A percentile compares a stretch with the other conserved stretches of the same genome.
Conservation (phyloP, 2,888 invertebrate species). For the Trachelus troglodyta region DNA sequence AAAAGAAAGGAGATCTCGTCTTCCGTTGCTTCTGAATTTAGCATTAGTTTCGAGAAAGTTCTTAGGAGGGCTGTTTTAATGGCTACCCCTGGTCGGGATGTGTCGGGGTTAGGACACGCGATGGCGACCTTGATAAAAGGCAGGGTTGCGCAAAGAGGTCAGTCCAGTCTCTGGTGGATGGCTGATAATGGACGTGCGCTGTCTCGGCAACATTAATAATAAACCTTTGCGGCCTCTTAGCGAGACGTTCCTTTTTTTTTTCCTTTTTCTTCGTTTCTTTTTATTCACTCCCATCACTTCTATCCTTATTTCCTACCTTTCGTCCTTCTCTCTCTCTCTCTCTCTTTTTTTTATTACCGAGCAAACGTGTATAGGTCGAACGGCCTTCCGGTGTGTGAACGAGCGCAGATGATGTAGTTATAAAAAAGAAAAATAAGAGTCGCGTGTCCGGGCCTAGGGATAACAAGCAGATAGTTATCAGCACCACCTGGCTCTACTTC, state of each 20-base stretch:
- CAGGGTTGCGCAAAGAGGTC: not conserved
- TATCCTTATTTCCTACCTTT: slow-evolving; percentile 13
- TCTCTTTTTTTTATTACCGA: not conserved
- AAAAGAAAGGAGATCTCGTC: not conserved
- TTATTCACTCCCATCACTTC: slow-evolving; percentile 1
- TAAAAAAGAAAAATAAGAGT: slow-evolving; percentile 10
- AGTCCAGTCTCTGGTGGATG: not conserved
- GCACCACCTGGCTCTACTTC: slow-evolving; percentile 15
- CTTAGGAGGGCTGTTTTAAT: not conserved
- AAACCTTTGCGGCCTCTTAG: not conserved
- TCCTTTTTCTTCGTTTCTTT: slow-evolving; percentile 13
- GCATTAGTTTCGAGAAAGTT: not conserved
- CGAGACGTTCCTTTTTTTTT: slow-evolving; percentile 16
- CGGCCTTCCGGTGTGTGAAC: not conserved
- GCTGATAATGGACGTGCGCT: not conserved
- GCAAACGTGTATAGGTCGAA: not conserved
- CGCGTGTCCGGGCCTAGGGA: slow-evolving; percentile 10
- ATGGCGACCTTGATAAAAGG: not conserved
- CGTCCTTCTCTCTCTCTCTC: not conserved
- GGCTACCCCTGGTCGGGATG: not conserved
- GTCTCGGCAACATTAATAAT: not conserved
- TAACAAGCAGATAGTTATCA: slow-evolving; percentile 16
- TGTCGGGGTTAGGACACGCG: not conserved
- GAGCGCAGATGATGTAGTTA: slow-evolving; percentile 16
- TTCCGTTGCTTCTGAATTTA: not conserved